Evolutionary conservation across 2,113 vertebrate species (phyloP), one percentile per base, ranked within the genome.

Genomic region (Phyllopteryx taeniolatus): DNA sequence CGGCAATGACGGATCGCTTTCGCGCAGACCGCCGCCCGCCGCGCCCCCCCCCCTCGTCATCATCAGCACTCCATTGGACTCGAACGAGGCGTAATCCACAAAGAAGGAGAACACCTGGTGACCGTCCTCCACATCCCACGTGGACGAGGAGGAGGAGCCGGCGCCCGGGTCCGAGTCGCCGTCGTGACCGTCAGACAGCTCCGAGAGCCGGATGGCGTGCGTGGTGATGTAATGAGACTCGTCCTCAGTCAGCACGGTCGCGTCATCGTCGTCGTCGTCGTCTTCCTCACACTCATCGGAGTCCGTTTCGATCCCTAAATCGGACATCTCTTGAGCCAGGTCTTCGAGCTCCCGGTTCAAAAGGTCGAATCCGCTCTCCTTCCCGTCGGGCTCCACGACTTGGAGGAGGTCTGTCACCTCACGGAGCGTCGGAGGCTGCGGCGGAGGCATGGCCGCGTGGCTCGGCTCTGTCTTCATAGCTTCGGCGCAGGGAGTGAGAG

Each of bases 181-280:
- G 69, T 96, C 96, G 68, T 96, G 94, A 57, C 12, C 43, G 43
- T 98, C 97, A 19, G 90, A 91, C 3, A 95, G 93, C 83, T 99
- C 97, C 1, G 93, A 94, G 64, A 98, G 94, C 83, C 96, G 95
- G 82, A 98, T 98, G 85, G 96, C 96, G 68, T 96, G 97, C 39
- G 96, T 98, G 83, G 94, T 97, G 71, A 99, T 98, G 74, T 95
- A 98, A 84, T 98, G 96, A 42, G 94, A 92, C 80, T 96, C 96
- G 63, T 92, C 91, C 66, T 93, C 93, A 14, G 76, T 82, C 67
- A 90, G 77, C 71, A 91, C 54, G 63, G 75, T 84, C 3, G 81
- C 85, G 59, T 78, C 81, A 46, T 88, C 87, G 19, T 79, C 80
- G 49, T 88, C 87, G 19, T 79, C 80, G 5, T 51, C 53, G 49